These are phyloP conservation scores for Sweltsa coloradensis DNA, from an alignment of 1,140 invertebrate genomes.

Conservation along the genomic window DNA sequence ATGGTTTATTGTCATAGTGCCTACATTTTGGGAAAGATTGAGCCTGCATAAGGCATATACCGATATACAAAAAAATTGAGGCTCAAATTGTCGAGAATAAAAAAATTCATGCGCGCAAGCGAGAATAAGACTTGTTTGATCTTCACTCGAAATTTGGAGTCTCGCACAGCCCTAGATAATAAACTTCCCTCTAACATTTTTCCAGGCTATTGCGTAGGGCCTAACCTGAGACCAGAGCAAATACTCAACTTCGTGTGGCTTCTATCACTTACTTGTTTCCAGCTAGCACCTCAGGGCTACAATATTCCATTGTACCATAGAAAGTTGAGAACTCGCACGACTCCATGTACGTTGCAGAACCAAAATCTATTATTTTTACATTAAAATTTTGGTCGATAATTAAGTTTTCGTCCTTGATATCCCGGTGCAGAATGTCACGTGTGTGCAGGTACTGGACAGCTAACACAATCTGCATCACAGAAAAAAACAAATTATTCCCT, in stretches of 20 bases:
- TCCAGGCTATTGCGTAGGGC: too few species aligned
- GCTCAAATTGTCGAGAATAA: too few species aligned
- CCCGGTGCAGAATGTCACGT: slow-evolving; percentile 52
- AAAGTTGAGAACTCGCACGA: slow-evolving; percentile 58
- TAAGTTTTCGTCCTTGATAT: slow-evolving; percentile 68
- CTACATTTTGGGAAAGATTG: too few species aligned
- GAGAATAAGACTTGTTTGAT: too few species aligned
- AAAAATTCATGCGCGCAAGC: too few species aligned
- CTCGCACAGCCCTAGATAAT: too few species aligned
- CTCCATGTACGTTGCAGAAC: slow-evolving; percentile 53
- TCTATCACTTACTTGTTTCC: slow-evolving; percentile 54
- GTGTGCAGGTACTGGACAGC: slow-evolving; percentile 56
- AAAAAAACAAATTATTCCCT: slow-evolving; percentile 12
- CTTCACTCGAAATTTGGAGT: too few species aligned
- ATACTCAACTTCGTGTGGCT: slow-evolving; percentile 1
- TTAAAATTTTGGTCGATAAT: slow-evolving; percentile 61
- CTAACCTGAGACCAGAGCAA: too few species aligned
- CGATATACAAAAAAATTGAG: too few species aligned
- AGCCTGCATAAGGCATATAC: too few species aligned
- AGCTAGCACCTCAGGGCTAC: slow-evolving; percentile 59
- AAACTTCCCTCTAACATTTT: too few species aligned
- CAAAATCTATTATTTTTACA: slow-evolving; percentile 69
- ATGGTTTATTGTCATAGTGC: too few species aligned
- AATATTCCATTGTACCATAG: slow-evolving; percentile 70
- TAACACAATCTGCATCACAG: slow-evolving; percentile 42